These are phyloP conservation scores for Spheniscus humboldti DNA, from an alignment of 2,797 vertebrate species.

Conservation along the genomic window DNA sequence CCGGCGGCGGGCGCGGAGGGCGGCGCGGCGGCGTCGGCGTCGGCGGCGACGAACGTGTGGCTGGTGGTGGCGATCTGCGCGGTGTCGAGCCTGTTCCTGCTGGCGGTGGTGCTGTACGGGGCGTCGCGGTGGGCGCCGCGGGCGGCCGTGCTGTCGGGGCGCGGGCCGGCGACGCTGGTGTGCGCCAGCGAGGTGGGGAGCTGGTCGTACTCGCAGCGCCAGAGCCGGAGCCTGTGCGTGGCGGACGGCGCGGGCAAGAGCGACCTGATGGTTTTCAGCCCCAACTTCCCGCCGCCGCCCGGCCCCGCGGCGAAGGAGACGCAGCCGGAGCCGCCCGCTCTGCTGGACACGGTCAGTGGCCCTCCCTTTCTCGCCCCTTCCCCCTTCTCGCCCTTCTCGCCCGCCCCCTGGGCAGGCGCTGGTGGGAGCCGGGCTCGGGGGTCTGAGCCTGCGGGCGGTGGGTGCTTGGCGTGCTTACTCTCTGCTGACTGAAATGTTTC, in stretches of 20 bases:
- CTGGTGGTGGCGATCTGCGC: neutral
- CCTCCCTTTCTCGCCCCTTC: no score
- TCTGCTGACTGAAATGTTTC: rapidly evolving
- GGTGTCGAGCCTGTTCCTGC: neutral
- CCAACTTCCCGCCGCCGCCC: neutral
- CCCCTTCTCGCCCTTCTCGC: no score
- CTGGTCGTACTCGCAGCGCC: constrained; percentile 60
- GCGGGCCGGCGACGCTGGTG: neutral
- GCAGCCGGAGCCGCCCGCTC: no score
- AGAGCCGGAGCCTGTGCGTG: constrained; percentile 62
- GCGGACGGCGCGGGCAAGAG: constrained; percentile 46
- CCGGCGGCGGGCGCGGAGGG: neutral
- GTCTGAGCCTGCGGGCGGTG: rapidly evolving
- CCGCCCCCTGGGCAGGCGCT: neutral
- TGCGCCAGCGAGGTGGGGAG: constrained; percentile 66
- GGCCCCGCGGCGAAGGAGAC: no score
- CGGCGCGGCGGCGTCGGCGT: neutral
- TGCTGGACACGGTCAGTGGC: no score
- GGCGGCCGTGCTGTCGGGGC: neutral
- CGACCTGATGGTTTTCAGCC: constrained; percentile 66
- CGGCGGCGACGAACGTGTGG: neutral
- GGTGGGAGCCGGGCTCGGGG: rapidly evolving
- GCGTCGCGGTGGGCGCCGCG: neutral
- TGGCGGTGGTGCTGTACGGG: no score
- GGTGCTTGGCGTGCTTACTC: rapidly evolving